Evolutionary conservation across 64 coral and sea anemone genomes (phyloP), one percentile per base, ranked within the genome.

Genomic region (Hydrozoanthus tunicans): DNA sequence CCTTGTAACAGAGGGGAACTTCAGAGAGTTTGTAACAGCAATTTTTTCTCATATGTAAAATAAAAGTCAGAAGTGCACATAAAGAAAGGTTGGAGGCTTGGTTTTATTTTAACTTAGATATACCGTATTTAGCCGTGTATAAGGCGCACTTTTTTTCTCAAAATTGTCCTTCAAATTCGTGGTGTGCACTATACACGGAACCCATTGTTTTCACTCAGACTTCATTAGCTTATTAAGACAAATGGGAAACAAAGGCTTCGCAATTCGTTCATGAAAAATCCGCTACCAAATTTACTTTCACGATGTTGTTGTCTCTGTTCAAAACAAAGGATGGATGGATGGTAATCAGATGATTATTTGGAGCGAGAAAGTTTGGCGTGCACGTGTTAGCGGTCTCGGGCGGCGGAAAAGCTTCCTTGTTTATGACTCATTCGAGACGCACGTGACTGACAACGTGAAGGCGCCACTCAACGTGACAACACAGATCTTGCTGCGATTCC

Each of bases 311-410:
- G 65, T 69, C n/a, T 69, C 65, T 17, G 65, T 69, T 69, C 65
- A 69, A 69, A 17, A 69, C 12, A 69, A 69, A 69, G 92, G 86
- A 73, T 90, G 88, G 93, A 94, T 94, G 86, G 70, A 94, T 83
- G 79, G 64, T 53, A 24, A 94, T 24, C 65, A 26, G 59, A 94
- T 90, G 93, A 94, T 81, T 76, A 73, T 83, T 24, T 94, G 78
- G 93, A 90, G 79, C 7, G 56, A 89, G 58, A 93, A 91, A 71
- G 78, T 62, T 64, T 90, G 88, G 88, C 70, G 9, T 84, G 10
- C 13, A 9, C 60, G 62, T 64, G 58, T 6, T 25, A 60, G 79
- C 64, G 78, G 79, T 14, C 81, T 85, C 57, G 73, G 80, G 14
- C 17, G 64, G 9, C 43, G 60, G 82, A 59, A 20, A 56, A 85